phyloP scores from a whole-genome alignment of 2,113 vertebrate genomes.

The Coregonus clupeaformis region DNA sequence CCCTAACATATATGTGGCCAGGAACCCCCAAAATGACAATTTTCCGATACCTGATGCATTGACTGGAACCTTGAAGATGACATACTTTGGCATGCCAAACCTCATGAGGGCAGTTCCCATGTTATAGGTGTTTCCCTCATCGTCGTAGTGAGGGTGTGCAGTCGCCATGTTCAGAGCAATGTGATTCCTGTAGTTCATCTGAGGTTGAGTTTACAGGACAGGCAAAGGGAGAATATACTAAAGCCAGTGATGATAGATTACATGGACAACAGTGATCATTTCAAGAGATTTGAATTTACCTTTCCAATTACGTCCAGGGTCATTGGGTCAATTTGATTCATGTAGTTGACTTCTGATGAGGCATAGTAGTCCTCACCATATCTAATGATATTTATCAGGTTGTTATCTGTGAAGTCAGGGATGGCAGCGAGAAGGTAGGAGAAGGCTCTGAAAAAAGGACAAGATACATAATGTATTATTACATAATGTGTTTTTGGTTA shows the following conservation, averaged over 20 bases:
- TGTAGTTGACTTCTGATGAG: constrained; percentile 88
- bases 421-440: constrained; percentile 84
- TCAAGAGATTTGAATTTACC: constrained; percentile 64
- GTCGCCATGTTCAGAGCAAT: constrained; percentile 85
- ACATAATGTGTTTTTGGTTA: no score
- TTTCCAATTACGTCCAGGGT: constrained; percentile 86
- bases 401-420: constrained; percentile 96
- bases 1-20: background rate
- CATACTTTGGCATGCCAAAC: constrained; percentile 83
- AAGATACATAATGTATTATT: background rate
- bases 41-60: constrained; percentile 71
- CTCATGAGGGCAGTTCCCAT: constrained; percentile 88
- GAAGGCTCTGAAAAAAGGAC: constrained; percentile 77
- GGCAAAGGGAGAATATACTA: constrained; percentile 11
- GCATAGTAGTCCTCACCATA: constrained; percentile 88
- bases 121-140: constrained; percentile 85
- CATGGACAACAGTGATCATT: background rate
- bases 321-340: constrained; percentile 83
- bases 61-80: constrained; percentile 87
- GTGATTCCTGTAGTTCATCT: constrained; percentile 89
- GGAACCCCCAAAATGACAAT: background rate
- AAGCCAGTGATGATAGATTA: background rate
- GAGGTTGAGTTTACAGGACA: constrained; percentile 29
- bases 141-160: constrained; percentile 92
- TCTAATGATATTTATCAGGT: constrained; percentile 90